Evolutionary conservation across 1,140 invertebrate species (phyloP).

Genomic region (Neodiprion pinetum): DNA sequence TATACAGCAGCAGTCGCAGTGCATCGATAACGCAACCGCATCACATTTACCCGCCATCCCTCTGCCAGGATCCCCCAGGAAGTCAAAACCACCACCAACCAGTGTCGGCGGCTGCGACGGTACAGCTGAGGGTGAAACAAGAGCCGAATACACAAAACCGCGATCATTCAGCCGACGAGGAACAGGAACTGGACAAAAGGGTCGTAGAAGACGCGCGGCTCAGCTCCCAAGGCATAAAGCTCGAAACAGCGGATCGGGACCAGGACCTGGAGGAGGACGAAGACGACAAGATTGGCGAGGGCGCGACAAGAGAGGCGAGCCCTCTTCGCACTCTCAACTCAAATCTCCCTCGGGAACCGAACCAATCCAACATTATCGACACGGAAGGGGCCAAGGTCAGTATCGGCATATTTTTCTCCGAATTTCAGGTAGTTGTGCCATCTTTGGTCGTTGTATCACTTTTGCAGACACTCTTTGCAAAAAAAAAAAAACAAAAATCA

Average conservation of each 20-base stretch:
- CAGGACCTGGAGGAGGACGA: conserved; percentile 38
- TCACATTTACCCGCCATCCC: conserved; percentile 54
- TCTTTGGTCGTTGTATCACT: no score
- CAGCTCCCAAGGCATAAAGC: background rate
- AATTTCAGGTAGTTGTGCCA: no score
- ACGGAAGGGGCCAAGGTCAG: conserved; percentile 54
- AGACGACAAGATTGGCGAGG: conserved; percentile 46
- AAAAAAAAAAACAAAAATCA: no score
- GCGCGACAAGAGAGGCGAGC: conserved; percentile 30
- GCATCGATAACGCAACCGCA: conserved; percentile 79
- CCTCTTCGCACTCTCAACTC: conserved; percentile 18
- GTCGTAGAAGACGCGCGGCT: conserved; percentile 53
- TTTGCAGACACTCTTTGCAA: no score
- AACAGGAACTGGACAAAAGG: conserved; percentile 55
- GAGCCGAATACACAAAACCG: conserved; percentile 34
- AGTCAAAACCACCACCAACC: conserved; percentile 33
- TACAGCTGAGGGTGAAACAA: conserved; percentile 45
- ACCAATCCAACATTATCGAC: conserved; percentile 47
- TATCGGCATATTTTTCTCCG: background rate
- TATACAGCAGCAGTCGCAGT: conserved; percentile 69
- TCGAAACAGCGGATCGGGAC: conserved; percentile 34
- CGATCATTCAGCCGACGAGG: conserved; percentile 34
- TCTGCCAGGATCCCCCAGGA: conserved; percentile 37
- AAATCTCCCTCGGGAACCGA: conserved; percentile 50
- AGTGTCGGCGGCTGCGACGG: conserved; percentile 37